A percentile compares a stretch with the other conserved stretches of the same genome.
phyloP scores from a whole-genome alignment of 2,888 invertebrate genomes.

The Nycteola revayana region DNA sequence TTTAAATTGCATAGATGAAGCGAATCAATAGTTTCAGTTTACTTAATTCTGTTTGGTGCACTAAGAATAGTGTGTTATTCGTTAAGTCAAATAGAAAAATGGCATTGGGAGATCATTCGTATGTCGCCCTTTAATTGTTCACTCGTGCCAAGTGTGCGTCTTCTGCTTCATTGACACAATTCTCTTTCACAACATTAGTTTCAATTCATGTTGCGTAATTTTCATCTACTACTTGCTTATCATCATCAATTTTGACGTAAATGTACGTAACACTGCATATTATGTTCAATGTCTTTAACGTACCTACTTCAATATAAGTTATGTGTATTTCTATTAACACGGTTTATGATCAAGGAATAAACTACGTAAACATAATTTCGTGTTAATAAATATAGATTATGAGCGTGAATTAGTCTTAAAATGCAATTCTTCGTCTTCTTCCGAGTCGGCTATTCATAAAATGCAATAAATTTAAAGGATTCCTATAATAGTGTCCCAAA shows the following conservation, averaged over 20 bases:
- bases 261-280: slow-evolving; percentile 16
- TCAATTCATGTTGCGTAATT: slow-evolving; percentile 47
- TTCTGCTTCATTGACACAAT: slow-evolving; percentile 60
- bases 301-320: slow-evolving; percentile 4
- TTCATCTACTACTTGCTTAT: slow-evolving; percentile 26
- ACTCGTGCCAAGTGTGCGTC: slow-evolving; percentile 47
- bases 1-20: too few relatives aligned
- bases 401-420: too few relatives aligned
- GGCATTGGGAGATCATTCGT: slow-evolving; percentile 46
- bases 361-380: too few relatives aligned
- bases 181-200: slow-evolving; percentile 44
- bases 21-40: too few relatives aligned
- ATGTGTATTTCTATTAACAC: background rate
- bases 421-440: too few relatives aligned
- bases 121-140: slow-evolving; percentile 49
- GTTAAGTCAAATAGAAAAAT: slow-evolving; percentile 40
- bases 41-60: too few relatives aligned
- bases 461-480: too few relatives aligned
- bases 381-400: too few relatives aligned
- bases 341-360: background rate
- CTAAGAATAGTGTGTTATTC: slow-evolving; percentile 32
- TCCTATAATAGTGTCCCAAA: too few relatives aligned
- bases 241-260: slow-evolving; percentile 23
- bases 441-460: too few relatives aligned
- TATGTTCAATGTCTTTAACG: slow-evolving; percentile 14